These are phyloP conservation scores for Misgurnus mizolepis DNA, from an alignment of 2,113 vertebrate genomes.

Conservation along the genomic window DNA sequence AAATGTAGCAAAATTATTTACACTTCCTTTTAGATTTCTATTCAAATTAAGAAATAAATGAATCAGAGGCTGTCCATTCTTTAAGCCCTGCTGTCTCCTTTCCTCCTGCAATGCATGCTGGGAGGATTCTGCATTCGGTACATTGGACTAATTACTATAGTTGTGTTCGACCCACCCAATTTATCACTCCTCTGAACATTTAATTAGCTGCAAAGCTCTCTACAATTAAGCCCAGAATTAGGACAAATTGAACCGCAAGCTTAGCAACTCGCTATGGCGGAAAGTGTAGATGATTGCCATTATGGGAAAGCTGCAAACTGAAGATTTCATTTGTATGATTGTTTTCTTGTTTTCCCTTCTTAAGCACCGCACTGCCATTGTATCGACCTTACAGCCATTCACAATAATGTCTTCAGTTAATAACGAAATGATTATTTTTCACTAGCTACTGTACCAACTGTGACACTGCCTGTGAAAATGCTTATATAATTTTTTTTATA, in stretches of 20 bases:
- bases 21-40: no score
- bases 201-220: slow-evolving; percentile 82
- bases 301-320: slow-evolving; percentile 20
- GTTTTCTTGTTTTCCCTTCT: neutral
- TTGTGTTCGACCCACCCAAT: slow-evolving; percentile 81
- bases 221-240: slow-evolving; percentile 81
- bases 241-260: slow-evolving; percentile 78
- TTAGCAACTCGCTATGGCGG: slow-evolving; percentile 68
- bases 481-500: neutral
- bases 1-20: no score
- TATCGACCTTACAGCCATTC: neutral
- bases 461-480: neutral
- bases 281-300: slow-evolving; percentile 33
- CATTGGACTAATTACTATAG: slow-evolving; percentile 79
- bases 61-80: neutral
- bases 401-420: neutral
- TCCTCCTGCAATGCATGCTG: slow-evolving; percentile 43
- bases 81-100: neutral
- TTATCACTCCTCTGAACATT: slow-evolving; percentile 86
- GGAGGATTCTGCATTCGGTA: slow-evolving; percentile 64
- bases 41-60: no score
- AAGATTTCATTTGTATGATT: slow-evolving; percentile 8
- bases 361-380: neutral
- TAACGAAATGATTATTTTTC: neutral
- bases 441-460: neutral